Conservation (phyloP, 2,888 invertebrate species). For the Shargacucullia verbasci region DNA sequence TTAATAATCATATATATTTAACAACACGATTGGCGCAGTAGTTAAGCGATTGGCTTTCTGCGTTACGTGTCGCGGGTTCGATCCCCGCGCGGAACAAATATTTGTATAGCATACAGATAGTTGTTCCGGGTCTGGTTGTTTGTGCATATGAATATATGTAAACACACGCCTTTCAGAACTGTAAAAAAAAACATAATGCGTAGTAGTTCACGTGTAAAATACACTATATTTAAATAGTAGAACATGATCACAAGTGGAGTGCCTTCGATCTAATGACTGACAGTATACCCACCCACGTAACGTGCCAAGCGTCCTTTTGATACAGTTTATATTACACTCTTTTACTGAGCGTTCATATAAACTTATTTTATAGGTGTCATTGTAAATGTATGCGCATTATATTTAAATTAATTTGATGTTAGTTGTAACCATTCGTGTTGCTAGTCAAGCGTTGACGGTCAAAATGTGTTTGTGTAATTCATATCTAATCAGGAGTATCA, state of each 20-base stretch:
- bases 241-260: constrained; percentile 39
- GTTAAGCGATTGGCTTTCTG: no score
- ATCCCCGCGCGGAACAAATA: no score
- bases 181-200: constrained; percentile 32
- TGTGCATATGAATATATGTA: no score
- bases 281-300: constrained; percentile 16
- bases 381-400: constrained; percentile 23
- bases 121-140: no score
- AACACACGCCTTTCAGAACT: constrained; percentile 46
- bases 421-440: constrained; percentile 30
- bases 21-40: no score
- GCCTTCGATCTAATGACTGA: constrained; percentile 48
- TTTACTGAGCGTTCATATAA: not conserved
- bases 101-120: no score
- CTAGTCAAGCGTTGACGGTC: constrained; percentile 45
- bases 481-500: constrained; percentile 4
- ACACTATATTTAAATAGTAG: constrained; percentile 21
- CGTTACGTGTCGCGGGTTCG: no score
- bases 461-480: constrained; percentile 16
- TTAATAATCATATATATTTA: no score
- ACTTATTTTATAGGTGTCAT: not conserved
- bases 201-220: constrained; percentile 34
- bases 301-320: constrained; percentile 48
- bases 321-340: constrained; percentile 19
- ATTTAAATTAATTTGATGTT: constrained; percentile 21